These are phyloP conservation scores for Phengaris arion DNA, from an alignment of 2,888 invertebrate genomes.

Conservation along the genomic window DNA sequence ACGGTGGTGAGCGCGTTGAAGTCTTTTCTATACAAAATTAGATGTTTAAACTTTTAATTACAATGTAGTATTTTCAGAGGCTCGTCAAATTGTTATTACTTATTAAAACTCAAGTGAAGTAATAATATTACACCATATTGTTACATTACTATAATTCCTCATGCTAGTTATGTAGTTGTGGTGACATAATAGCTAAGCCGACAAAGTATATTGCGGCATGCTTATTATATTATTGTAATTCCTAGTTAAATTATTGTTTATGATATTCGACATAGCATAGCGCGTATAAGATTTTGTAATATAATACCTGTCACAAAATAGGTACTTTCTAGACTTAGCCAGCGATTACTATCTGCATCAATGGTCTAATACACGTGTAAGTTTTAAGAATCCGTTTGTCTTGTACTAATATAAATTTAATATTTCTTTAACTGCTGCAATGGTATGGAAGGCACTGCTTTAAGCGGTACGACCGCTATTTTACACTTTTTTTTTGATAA, in stretches of 20 bases:
- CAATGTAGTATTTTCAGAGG: not conserved
- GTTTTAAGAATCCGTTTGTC: no score
- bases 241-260: conserved; percentile 1
- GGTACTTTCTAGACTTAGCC: not conserved
- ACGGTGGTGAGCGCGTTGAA: not conserved
- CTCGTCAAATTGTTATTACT: not conserved
- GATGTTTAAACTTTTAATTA: not conserved
- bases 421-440: no score
- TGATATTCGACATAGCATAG: not conserved
- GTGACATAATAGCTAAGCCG: not conserved
- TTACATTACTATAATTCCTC: not conserved
- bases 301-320: not conserved
- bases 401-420: no score
- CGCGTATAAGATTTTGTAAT: not conserved
- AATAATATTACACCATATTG: conserved; percentile 29
- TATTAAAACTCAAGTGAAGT: conserved; percentile 46
- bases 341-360: not conserved
- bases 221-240: conserved; percentile 7
- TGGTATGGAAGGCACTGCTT: no score
- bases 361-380: not conserved
- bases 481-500: no score
- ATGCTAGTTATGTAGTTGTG: conserved; percentile 14
- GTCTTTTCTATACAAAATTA: not conserved
- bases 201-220: not conserved
- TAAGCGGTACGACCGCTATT: no score